Base-by-base conservation (phyloP, 2,888 invertebrate species). In the Leucozona laternaria region DNA sequence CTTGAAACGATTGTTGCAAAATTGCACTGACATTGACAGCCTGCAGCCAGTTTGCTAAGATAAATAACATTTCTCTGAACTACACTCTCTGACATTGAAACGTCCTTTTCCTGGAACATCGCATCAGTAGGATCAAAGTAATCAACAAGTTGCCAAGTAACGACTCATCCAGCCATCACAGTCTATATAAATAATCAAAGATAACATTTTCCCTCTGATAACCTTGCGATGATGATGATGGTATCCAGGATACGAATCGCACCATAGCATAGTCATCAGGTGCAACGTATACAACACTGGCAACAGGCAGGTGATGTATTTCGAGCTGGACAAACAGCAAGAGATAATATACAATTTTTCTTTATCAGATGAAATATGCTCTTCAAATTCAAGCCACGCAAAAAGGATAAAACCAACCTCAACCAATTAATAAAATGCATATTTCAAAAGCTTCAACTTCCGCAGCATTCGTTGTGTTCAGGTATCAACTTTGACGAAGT, bases 131-230 rank as follows among this genome's bases (percentile, higher is more conserved):
- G n/a, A n/a, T n/a, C 20, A 68, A 37, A 40, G 34, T 2, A 66
- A 43, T 66, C 66, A 66, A 66, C 66, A 50, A 66, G 66, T 50
- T 68, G 28, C 53, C 68, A 68, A 68, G 68, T 17, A 53, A 68
- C 68, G 17, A 53, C 50, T 22, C 34, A 22, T 20, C 10, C 20
- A 37, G 22, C 11, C 45, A 34, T n/a, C 25, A 37, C 22, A 45
- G 15, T 4, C 13, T 13, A 2, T 66, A 22, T 15, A 2, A 8
- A n/a, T 15, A 50, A n/a, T 17, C 15, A 20, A 50, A 53, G 68
- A 68, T 68, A 68, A 50, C 22, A n/a, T 53, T 68, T 68, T 50
- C 25, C 53, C 22, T 25, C 34, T 53, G 34, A 68, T 53, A 53
- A 34, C 66, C 66, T 66, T 66, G 48, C 0, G 28, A 28, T 28